Percentiles rank a stretch among this genome's conserved stretches.
phyloP scores from a whole-genome alignment of 1,140 invertebrate genomes.

The Halictus rubicundus region DNA sequence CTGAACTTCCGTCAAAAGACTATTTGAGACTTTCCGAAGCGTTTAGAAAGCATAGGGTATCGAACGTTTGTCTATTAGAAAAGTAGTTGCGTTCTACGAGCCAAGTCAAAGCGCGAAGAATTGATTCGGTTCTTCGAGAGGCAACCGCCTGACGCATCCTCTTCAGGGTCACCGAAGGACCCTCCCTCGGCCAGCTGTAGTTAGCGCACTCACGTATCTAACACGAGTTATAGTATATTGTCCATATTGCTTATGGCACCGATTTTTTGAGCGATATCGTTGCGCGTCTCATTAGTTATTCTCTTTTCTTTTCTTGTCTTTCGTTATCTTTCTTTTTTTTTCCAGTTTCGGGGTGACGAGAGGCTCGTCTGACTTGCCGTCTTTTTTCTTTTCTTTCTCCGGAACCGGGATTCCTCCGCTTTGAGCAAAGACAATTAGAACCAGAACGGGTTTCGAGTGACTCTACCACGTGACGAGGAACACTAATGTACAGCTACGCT shows the following conservation, averaged over 20 bases:
- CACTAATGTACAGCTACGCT: slow-evolving; percentile 58
- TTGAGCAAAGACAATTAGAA: slow-evolving; percentile 51
- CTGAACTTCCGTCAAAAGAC: no score
- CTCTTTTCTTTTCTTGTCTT: no score
- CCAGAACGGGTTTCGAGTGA: slow-evolving; percentile 57
- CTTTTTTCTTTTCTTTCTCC: not conserved
- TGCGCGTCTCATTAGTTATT: slow-evolving; percentile 20
- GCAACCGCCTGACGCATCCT: slow-evolving; percentile 21
- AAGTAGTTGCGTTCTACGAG: not conserved
- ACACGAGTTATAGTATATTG: slow-evolving; percentile 69
- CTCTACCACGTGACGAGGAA: slow-evolving; percentile 43
- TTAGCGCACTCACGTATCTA: slow-evolving; percentile 47
- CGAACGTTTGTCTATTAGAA: not conserved
- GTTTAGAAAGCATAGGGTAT: no score
- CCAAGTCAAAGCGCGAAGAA: not conserved
- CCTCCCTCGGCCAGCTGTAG: slow-evolving; percentile 74
- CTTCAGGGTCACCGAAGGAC: slow-evolving; percentile 47
- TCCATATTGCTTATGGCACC: slow-evolving; percentile 75
- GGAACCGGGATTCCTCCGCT: slow-evolving; percentile 22
- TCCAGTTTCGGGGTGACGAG: not conserved
- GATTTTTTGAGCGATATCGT: slow-evolving; percentile 70
- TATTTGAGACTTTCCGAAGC: no score
- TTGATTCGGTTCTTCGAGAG: slow-evolving; percentile 4
- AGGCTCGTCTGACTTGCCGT: slow-evolving; percentile 32
- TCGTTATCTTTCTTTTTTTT: not conserved